phyloP scores from a whole-genome alignment of 2,113 vertebrate genomes.

The Typhlomys cinereus region DNA sequence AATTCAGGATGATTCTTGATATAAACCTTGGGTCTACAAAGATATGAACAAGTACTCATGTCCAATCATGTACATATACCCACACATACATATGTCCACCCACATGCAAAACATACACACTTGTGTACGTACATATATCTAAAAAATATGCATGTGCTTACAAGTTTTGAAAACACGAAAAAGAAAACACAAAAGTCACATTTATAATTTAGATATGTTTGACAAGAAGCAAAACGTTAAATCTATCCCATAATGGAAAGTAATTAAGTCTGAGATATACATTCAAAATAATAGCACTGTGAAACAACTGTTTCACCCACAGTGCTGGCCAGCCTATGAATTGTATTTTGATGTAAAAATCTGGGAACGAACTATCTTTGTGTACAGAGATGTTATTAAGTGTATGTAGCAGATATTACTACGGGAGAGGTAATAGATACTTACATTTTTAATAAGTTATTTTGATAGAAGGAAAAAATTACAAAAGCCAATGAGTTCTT shows the following conservation, averaged over 20 bases:
- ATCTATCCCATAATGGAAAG: no score
- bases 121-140: no score
- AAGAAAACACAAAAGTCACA: neutral
- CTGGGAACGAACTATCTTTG: neutral
- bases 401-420: neutral
- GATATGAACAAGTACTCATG: no score
- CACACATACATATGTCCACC: no score
- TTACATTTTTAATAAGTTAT: neutral
- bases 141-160: no score
- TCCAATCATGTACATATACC: no score
- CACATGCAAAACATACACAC: no score
- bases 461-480: neutral
- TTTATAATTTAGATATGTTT: neutral
- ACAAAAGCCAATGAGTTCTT: neutral
- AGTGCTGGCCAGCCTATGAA: fast-evolving
- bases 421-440: neutral
- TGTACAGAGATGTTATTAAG: neutral
- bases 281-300: neutral
- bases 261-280: neutral
- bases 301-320: neutral
- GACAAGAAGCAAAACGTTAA: neutral
- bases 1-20: no score
- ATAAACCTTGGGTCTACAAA: no score
- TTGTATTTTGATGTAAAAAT: neutral
- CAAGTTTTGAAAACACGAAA: no score